Conservation (phyloP, 2,797 vertebrate species). For the Scleropages formosus region DNA sequence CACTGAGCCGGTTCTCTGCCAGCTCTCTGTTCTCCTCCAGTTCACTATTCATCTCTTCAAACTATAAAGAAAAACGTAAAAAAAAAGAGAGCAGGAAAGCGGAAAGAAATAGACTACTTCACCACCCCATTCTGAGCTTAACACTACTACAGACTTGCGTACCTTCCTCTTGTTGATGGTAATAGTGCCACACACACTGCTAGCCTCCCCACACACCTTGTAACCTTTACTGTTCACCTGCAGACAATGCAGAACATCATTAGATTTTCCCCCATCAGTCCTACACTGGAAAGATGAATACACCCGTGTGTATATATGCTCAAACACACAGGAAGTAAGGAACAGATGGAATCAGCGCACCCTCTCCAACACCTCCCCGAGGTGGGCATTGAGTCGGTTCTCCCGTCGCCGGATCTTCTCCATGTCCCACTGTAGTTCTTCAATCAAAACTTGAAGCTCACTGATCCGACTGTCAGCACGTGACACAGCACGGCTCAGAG, state of each 20-base stretch:
- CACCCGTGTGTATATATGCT: no score
- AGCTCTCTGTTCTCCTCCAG: slow-evolving; percentile 93
- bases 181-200: slow-evolving; percentile 93
- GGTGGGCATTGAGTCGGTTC: slow-evolving; percentile 87
- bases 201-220: slow-evolving; percentile 94
- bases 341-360: slow-evolving; percentile 55
- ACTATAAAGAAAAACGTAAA: slow-evolving; percentile 57
- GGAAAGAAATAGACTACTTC: background rate
- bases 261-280: no score
- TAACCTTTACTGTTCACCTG: slow-evolving; percentile 98
- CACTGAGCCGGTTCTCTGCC: slow-evolving; percentile 84
- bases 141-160: slow-evolving; percentile 9
- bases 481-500: slow-evolving; percentile 81
- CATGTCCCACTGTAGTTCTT: slow-evolving; percentile 97
- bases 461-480: slow-evolving; percentile 87
- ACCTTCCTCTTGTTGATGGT: slow-evolving; percentile 96
- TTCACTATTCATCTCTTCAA: slow-evolving; percentile 97
- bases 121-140: background rate
- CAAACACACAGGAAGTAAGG: background rate
- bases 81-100: background rate
- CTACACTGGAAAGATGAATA: no score
- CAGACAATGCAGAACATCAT: background rate
- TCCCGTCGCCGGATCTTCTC: slow-evolving; percentile 94
- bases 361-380: slow-evolving; percentile 88
- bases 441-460: slow-evolving; percentile 87